phyloP scores from a whole-genome alignment of 92 coral and sea anemone species.

The Heteractis magnifica region DNA sequence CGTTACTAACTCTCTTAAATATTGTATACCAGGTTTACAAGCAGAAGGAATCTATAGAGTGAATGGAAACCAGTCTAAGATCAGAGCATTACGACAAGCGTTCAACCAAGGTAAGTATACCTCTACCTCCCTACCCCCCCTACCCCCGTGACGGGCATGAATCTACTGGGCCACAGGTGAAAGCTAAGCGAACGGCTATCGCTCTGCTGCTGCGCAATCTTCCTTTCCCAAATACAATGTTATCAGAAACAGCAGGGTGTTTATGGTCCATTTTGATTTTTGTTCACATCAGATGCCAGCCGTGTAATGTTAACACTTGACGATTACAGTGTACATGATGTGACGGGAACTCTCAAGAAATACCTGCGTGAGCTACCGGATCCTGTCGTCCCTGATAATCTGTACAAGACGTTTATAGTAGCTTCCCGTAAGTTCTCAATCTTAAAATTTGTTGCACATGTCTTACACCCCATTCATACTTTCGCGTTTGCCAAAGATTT shows the following conservation, averaged over 20 bases:
- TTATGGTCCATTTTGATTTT: not conserved
- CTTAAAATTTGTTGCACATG: too few species aligned
- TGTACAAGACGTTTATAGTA: conserved; percentile 72
- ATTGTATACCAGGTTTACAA: conserved; percentile 54
- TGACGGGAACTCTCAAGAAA: conserved; percentile 85
- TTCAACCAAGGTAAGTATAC: conserved; percentile 81
- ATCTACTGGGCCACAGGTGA: too few species aligned
- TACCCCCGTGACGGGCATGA: too few species aligned
- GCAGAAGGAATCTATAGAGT: conserved; percentile 91
- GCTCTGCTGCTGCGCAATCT: too few species aligned
- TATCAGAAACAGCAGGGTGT: not conserved
- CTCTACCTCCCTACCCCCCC: too few species aligned
- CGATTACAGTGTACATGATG: conserved; percentile 90
- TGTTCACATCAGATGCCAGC: conserved; percentile 63
- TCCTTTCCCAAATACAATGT: too few species aligned
- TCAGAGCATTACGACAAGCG: conserved; percentile 61
- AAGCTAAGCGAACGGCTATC: too few species aligned
- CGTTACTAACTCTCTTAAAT: not conserved
- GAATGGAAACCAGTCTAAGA: conserved; percentile 85
- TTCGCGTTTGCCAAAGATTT: not conserved
- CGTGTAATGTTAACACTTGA: conserved; percentile 77
- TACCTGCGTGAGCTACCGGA: conserved; percentile 95
- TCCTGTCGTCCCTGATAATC: conserved; percentile 82
- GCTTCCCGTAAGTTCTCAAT: conserved; percentile 62
- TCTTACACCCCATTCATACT: not conserved